Percentiles rank a stretch among this genome's conserved stretches.
Conservation (phyloP, 2,113 vertebrate species). For the Equus przewalskii region DNA sequence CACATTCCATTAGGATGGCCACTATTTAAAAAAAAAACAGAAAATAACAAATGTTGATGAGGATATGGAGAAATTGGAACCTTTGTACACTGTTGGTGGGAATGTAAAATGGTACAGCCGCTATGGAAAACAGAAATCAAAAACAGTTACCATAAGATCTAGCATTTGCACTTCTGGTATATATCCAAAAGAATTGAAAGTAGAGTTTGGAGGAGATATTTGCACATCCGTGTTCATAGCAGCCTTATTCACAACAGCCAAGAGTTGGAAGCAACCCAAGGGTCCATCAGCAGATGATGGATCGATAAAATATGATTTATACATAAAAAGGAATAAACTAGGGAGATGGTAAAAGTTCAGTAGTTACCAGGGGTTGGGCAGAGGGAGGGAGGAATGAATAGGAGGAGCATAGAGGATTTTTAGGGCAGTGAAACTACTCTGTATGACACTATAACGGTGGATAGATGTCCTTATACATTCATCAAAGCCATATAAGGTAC, state of each 20-base stretch:
- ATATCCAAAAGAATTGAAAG: neutral
- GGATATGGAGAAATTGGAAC: neutral
- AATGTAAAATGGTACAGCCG: neutral
- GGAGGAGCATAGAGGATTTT: no score
- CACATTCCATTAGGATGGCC: neutral
- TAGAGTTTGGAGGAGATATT: neutral
- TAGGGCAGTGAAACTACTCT: no score
- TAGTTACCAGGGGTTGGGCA: no score
- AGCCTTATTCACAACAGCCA: neutral
- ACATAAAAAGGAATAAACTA: neutral
- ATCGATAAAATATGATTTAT: neutral
- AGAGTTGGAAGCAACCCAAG: neutral
- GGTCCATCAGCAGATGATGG: neutral
- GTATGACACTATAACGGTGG: no score
- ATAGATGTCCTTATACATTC: no score
- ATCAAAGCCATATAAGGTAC: no score
- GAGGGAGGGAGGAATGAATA: no score
- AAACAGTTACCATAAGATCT: neutral
- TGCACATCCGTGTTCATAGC: neutral
- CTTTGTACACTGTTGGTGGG: neutral
- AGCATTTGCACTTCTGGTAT: neutral
- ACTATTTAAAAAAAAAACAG: neutral
- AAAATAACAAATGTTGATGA: neutral
- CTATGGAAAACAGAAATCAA: neutral
- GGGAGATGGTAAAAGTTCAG: no score